These are phyloP conservation scores for Pterocles burchelli DNA, from an alignment of 2,113 vertebrate species.

Conservation along the genomic window DNA sequence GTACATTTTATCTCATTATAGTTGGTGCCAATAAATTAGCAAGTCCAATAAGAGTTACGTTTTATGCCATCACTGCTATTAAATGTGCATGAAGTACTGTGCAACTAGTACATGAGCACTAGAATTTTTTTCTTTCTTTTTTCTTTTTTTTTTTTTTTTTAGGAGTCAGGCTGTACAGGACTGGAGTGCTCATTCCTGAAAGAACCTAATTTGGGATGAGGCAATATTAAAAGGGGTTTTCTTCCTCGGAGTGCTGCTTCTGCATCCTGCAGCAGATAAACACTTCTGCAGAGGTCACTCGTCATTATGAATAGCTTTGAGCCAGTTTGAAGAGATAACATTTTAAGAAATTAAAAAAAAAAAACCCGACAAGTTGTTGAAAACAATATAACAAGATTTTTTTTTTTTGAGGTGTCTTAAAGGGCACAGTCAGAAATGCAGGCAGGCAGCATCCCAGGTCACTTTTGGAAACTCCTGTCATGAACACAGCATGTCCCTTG, in stretches of 20 bases:
- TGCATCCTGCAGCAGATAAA: not conserved
- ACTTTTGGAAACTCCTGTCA: not conserved
- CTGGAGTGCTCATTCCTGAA: not conserved
- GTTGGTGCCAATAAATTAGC: conserved; percentile 8
- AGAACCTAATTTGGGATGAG: not conserved
- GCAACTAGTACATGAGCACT: not conserved
- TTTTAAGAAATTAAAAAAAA: not conserved
- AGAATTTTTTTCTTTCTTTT: not conserved
- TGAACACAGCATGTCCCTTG: rapidly evolving
- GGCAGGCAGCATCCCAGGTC: not conserved
- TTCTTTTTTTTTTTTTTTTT: not conserved
- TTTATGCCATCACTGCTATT: not conserved
- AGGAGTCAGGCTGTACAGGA: not conserved
- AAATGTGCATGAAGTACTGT: not conserved
- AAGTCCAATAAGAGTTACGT: not conserved
- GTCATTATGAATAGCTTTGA: not conserved
- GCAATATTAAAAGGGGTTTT: not conserved
- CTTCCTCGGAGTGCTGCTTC: not conserved
- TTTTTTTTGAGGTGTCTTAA: not conserved
- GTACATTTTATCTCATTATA: not conserved
- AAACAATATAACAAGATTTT: not conserved
- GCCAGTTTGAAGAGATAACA: not conserved
- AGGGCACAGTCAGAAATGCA: not conserved
- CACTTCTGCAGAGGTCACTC: not conserved
- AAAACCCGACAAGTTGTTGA: too few species aligned